A percentile compares a stretch with the other conserved stretches of the same genome.
phyloP scores from a whole-genome alignment of 2,113 vertebrate species.

The Erythrocebus patas region DNA sequence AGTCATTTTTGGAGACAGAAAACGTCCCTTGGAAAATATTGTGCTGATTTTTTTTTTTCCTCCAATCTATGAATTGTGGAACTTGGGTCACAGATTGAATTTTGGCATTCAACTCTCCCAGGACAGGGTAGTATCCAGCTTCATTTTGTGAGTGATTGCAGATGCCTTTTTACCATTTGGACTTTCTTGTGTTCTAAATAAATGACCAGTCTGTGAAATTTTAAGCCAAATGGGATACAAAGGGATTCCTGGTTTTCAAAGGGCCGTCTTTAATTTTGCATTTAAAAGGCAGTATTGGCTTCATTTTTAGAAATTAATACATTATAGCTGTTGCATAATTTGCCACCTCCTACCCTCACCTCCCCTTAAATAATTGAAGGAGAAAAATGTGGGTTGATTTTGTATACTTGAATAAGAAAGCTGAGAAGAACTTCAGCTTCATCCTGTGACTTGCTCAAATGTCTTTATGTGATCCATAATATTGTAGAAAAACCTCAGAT shows the following conservation, averaged over 20 bases:
- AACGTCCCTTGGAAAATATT: conserved; percentile 36
- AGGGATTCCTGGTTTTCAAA: conserved; percentile 22
- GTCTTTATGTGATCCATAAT: neutral
- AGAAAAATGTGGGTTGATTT: conserved; percentile 23
- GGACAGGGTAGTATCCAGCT: neutral
- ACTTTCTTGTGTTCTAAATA: conserved; percentile 35
- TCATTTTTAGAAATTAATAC: conserved; percentile 61
- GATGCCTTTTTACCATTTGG: conserved; percentile 50
- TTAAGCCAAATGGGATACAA: conserved; percentile 46
- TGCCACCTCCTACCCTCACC: neutral
- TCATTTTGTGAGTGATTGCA: conserved; percentile 40
- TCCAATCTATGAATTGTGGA: neutral
- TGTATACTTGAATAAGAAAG: neutral
- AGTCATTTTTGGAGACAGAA: conserved; percentile 59
- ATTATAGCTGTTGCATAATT: conserved; percentile 22
- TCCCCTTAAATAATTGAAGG: neutral
- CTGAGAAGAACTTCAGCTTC: neutral
- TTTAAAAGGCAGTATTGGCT: neutral
- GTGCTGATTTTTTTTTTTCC: neutral
- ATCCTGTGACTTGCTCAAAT: neutral
- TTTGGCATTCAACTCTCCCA: conserved; percentile 28
- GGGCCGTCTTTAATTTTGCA: conserved; percentile 21
- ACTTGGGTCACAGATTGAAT: neutral
- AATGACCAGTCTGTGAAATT: conserved; percentile 12
- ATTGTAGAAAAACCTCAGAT: neutral